Conservation (phyloP, 2,797 vertebrate species). For the Clamator glandarius region DNA sequence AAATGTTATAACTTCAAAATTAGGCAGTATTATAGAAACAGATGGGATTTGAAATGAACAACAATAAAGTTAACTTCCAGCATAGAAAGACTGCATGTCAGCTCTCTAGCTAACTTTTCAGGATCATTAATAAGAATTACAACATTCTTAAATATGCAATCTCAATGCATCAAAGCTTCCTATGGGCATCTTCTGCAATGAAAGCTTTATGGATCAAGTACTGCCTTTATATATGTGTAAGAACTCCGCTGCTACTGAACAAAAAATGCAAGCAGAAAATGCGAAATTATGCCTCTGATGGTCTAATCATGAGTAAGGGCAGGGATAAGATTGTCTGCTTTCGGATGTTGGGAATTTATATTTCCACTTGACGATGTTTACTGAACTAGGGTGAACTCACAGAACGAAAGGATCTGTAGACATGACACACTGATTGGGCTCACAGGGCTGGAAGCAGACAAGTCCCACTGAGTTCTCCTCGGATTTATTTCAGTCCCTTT, state of each 20-base stretch:
- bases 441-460: background rate
- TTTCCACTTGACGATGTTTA: background rate
- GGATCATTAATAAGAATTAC: conserved; percentile 59
- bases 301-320: background rate
- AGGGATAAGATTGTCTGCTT: background rate
- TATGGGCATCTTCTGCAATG: background rate
- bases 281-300: background rate
- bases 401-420: background rate
- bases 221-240: background rate
- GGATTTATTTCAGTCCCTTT: background rate
- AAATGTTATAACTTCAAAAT: conserved; percentile 65
- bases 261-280: background rate
- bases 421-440: background rate
- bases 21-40: conserved; percentile 59
- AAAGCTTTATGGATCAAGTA: background rate
- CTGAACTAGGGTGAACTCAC: background rate
- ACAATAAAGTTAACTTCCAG: conserved; percentile 69
- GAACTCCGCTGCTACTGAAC: background rate
- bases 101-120: conserved; percentile 46
- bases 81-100: conserved; percentile 48
- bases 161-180: conserved; percentile 18
- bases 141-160: conserved; percentile 51
- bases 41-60: conserved; percentile 72
- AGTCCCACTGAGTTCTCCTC: background rate
- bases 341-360: background rate